Conservation (phyloP, 1,140 invertebrate species). For the Harpegnathos saltator region DNA sequence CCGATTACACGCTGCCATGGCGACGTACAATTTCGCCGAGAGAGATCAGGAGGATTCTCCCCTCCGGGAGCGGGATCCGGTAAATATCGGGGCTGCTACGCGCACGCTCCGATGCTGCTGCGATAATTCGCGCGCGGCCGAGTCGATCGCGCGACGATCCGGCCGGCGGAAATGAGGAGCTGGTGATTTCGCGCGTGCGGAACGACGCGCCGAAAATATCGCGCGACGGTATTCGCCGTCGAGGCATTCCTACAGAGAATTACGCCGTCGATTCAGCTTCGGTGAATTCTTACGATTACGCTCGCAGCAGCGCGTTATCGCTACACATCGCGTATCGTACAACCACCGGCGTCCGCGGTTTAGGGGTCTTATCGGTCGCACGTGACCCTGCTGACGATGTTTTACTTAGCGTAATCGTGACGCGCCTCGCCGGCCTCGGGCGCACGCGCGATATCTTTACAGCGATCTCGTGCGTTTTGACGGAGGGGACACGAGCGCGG, state of each 20-base stretch:
- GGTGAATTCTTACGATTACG: constrained; percentile 37
- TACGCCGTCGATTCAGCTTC: no score
- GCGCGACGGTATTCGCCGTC: no score
- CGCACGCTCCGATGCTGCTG: constrained; percentile 3
- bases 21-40: constrained; percentile 49
- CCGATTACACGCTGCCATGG: constrained; percentile 45
- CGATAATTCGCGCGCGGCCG: constrained; percentile 26
- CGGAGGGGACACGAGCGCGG: background rate
- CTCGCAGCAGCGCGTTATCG: background rate
- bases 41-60: constrained; percentile 42
- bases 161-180: constrained; percentile 30
- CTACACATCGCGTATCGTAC: background rate
- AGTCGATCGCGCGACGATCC: no score
- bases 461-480: background rate
- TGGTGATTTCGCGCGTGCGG: background rate
- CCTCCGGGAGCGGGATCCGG: constrained; percentile 1
- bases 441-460: background rate
- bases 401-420: constrained; percentile 28
- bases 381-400: background rate
- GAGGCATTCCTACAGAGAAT: no score
- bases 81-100: constrained; percentile 41
- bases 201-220: no score
- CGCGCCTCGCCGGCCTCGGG: background rate
- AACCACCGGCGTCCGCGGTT: no score
- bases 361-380: constrained; percentile 12